These are phyloP conservation scores for Tigriopus californicus DNA, from an alignment of 2,888 invertebrate species.

Conservation along the genomic window DNA sequence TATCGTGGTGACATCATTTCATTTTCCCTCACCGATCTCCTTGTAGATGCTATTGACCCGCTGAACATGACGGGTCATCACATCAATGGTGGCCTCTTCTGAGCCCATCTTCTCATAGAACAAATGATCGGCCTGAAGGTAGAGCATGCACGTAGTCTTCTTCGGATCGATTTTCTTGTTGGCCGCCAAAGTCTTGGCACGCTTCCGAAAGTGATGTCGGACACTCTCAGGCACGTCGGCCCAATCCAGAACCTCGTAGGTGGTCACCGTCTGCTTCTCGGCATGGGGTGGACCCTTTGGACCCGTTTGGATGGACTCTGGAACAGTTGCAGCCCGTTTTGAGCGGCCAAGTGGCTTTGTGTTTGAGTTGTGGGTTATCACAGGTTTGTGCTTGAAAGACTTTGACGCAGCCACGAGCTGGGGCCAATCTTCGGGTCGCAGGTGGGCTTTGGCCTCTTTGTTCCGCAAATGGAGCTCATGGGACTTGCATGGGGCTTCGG, in stretches of 20 bases:
- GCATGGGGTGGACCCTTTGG: not conserved
- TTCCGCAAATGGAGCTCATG: conserved; percentile 36
- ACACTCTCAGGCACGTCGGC: conserved; percentile 1
- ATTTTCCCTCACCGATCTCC: not conserved
- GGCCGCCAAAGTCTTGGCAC: conserved; percentile 31
- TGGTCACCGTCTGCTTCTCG: not conserved
- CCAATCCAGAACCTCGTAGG: conserved; percentile 9
- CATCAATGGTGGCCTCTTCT: conserved; percentile 83
- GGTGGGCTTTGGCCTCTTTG: not conserved
- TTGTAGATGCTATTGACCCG: conserved; percentile 48
- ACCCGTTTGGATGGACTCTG: not conserved
- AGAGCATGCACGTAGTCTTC: conserved; percentile 84
- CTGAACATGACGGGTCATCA: conserved; percentile 83
- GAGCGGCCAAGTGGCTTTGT: conserved; percentile 16
- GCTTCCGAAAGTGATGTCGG: conserved; percentile 20
- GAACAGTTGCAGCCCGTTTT: conserved; percentile 16
- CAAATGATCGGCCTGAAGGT: conserved; percentile 86
- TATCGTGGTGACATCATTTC: not conserved
- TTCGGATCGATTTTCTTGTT: conserved; percentile 44
- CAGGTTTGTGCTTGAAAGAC: too few relatives aligned
- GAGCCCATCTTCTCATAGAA: conserved; percentile 86
- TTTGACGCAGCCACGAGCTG: too few relatives aligned
- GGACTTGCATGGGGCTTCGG: conserved; percentile 34
- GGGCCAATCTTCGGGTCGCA: too few relatives aligned
- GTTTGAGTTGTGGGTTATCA: too few relatives aligned